Conservation (phyloP, 2,888 invertebrate species). For the Zootermopsis nevadensis region DNA sequence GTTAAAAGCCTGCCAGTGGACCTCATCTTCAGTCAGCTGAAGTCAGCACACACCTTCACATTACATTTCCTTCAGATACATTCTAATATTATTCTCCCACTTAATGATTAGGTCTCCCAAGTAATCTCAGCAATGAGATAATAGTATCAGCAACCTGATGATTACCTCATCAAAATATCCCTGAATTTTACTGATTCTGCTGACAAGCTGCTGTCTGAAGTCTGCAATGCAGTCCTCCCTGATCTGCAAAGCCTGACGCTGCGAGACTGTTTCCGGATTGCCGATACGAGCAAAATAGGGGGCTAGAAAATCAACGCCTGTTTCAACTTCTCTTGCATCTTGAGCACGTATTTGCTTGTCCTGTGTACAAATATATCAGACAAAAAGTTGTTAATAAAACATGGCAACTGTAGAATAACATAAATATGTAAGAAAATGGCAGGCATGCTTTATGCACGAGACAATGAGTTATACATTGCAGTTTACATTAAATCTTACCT, state of each 20-base stretch:
- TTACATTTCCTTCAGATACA: no score
- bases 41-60: no score
- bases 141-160: no score
- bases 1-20: no score
- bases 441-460: no score
- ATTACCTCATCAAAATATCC: slow-evolving; percentile 68
- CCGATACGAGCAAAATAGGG: slow-evolving; percentile 70
- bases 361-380: slow-evolving; percentile 58
- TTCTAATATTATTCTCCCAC: no score
- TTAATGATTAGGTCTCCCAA: no score
- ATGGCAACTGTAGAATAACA: slow-evolving; percentile 8
- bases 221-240: slow-evolving; percentile 73
- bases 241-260: slow-evolving; percentile 65
- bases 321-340: slow-evolving; percentile 71
- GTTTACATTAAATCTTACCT: no score
- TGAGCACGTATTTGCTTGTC: slow-evolving; percentile 67
- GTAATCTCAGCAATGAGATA: no score
- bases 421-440: not conserved
- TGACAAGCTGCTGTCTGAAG: slow-evolving; percentile 72
- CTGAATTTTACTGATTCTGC: slow-evolving; percentile 74
- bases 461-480: no score
- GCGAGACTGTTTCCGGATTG: slow-evolving; percentile 61
- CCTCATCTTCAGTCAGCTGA: no score
- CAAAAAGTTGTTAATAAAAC: slow-evolving; percentile 25
- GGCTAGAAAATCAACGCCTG: slow-evolving; percentile 71